Percentiles rank a stretch among this genome's conserved stretches.
Evolutionary conservation across 2,888 invertebrate species (phyloP).

Genomic region (Amblyjoppa proteus): DNA sequence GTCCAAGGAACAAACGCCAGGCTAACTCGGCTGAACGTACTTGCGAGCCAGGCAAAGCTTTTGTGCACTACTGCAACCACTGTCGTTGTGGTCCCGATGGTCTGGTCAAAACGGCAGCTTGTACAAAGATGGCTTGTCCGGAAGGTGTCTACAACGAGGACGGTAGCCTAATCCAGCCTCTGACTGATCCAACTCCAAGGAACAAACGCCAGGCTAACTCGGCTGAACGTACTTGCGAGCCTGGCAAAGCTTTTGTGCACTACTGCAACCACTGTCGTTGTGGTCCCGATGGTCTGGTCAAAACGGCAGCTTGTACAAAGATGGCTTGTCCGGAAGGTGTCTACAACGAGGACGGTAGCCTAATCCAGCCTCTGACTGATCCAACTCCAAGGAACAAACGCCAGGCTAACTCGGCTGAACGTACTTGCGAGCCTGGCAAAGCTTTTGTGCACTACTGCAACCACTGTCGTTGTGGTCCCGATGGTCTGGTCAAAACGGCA

Average conservation of each 20-base stretch:
- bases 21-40: neutral
- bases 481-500: neutral
- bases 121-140: slow-evolving; percentile 13
- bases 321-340: neutral
- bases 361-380: neutral
- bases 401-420: neutral
- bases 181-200: slow-evolving; percentile 2
- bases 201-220: neutral
- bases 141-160: slow-evolving; percentile 16
- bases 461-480: neutral
- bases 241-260: neutral
- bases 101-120: slow-evolving; percentile 4
- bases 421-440: slow-evolving; percentile 3
- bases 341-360: slow-evolving; percentile 20
- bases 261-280: slow-evolving; percentile 50
- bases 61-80: slow-evolving; percentile 34
- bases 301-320: slow-evolving; percentile 28
- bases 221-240: slow-evolving; percentile 18
- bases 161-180: neutral
- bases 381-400: slow-evolving; percentile 1
- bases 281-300: slow-evolving; percentile 9
- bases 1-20: slow-evolving; percentile 13
- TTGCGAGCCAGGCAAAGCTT: slow-evolving; percentile 23
- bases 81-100: slow-evolving; percentile 32
- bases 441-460: slow-evolving; percentile 11